Conservation (phyloP, 2,888 invertebrate species). For the Drosophila bunnanda region DNA sequence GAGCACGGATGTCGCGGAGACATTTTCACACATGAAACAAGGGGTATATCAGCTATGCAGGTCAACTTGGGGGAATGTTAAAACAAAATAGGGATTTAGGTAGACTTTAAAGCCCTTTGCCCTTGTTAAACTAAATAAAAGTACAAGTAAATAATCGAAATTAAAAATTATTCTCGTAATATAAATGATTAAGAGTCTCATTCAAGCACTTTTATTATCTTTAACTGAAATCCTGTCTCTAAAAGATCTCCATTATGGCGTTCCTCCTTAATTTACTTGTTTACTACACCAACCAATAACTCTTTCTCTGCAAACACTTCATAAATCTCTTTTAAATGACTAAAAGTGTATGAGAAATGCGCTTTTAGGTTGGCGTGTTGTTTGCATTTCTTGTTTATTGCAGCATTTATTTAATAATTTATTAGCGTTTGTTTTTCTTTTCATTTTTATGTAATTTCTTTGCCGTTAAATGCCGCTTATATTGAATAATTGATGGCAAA, state of each 20-base stretch:
- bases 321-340: background rate
- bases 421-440: slow-evolving; percentile 54
- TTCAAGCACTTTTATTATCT: no score
- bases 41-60: slow-evolving; percentile 17
- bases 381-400: slow-evolving; percentile 54
- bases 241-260: background rate
- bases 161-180: background rate
- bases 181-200: no score
- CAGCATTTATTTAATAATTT: slow-evolving; percentile 72
- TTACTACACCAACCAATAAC: background rate
- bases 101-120: no score
- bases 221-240: background rate
- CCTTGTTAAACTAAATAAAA: background rate
- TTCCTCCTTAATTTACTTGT: no score
- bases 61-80: background rate
- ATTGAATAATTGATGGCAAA: slow-evolving; percentile 70
- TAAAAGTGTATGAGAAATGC: slow-evolving; percentile 23
- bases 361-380: background rate
- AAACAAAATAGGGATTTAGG: no score
- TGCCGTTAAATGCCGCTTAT: slow-evolving; percentile 50
- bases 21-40: background rate
- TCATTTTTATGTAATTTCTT: slow-evolving; percentile 66
- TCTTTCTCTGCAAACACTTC: background rate
- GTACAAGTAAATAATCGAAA: background rate
- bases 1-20: slow-evolving; percentile 46